Base-by-base conservation (phyloP, 2,888 invertebrate genomes). In the Scaptomyza tumidula region DNA sequence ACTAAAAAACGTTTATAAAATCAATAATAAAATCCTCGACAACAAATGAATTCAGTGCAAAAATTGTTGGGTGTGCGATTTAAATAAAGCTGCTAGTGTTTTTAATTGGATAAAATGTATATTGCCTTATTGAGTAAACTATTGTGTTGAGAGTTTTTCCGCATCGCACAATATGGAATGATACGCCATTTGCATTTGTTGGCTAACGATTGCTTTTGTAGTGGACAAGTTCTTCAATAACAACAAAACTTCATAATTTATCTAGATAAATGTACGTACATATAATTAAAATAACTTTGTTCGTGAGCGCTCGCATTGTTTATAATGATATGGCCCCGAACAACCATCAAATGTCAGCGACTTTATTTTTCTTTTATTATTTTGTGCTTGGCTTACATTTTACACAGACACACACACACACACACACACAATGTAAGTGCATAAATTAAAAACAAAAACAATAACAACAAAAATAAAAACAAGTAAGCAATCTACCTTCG, bases 331-430 rank as follows among this genome's bases (percentile, higher is more conserved):
- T 78, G 64, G 50, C 74, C 27, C 29, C 33, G 6, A 54, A 57
- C 69, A 84, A 80, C 84, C 84, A 86, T 84, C 87, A 68, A 75
- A 76, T 85, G 87, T 85, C 87, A 82, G 80, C 82, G 85, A 68
- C 84, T 72, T 78, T 64, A 54, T 71, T 76, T 75, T 75, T 61
- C 48, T 60, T 66, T 27, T 44, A 62, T 67, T 61, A 56, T 56
- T 61, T 57, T 62, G 53, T 63, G 64, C 76, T 60, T 57, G 76
- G 45, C 71, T 74, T 74, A 74, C 75, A 75, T 74, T 24, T 24
- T 24, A 24, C 24, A 24, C 24, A 14, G 13, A 45, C 39, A 59
- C 44, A 49, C n/a, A 39, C 14, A 46, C n/a, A n/a, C n/a, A n/a
- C n/a, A n/a, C n/a, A n/a, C n/a, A n/a, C 39, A 44, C n/a, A n/a